Evolutionary conservation across 1,140 invertebrate species (phyloP), one percentile per base, ranked within the genome.

Genomic region (Caenorhabditis tropicalis): DNA sequence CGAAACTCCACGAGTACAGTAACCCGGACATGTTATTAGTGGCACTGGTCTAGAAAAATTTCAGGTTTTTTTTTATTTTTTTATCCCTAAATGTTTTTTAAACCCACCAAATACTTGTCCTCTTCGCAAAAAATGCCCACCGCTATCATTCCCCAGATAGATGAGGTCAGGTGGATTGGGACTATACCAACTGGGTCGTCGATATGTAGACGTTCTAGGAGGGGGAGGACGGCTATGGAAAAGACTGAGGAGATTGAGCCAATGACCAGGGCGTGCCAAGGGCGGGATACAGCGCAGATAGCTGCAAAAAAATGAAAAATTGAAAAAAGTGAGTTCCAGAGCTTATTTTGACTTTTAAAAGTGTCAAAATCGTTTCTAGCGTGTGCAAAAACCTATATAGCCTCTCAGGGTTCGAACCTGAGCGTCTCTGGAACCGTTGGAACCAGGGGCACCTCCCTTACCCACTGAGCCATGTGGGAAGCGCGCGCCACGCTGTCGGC

Each of bases 181-280:
- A 95, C 94, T 0, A 96, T 96, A 7, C 95, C 95, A 0, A 97
- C 96, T 0, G 96, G 96, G 92, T 98, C 96, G 88, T 97, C 96
- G 2, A 97, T 94, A 16, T 93, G 84, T 9, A 82, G 39, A 84
- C 80, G 84, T 93, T 96, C 95, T 53, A 97, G 93, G 0, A 96
- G 85, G 0, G 95, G 94, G 91, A 94, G 94, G 0, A 93, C 92
- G 0, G 93, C 79, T 58, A 95, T 94, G 0, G 94, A 94, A 29
- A 96, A 92, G 2, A 94, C 90, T 0, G 94, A 95, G 0, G 96
- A 96, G 12, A 97, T 92, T 27, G 94, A 92, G 0, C 96, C 96
- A 49, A 97, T 94, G 0, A 97, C 58, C 5, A 97, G 90, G 0
- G 96, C 94, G 91, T 97, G 95, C 95, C 95, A 96, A 0, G 95